These are phyloP conservation scores for Volucella bombylans DNA, from an alignment of 2,888 invertebrate genomes.

Conservation along the genomic window DNA sequence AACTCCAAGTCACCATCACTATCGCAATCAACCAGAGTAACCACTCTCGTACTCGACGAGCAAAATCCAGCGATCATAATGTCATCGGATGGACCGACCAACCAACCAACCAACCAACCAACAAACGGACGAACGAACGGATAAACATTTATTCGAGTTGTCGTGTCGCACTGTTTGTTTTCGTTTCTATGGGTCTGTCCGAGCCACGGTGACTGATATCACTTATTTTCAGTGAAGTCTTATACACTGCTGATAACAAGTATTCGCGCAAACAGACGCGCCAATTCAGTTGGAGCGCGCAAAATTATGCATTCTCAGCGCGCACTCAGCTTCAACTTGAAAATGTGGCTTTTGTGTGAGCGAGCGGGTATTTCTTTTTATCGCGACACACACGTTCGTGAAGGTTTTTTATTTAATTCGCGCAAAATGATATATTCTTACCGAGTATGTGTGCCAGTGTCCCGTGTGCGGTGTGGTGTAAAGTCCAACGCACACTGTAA, in stretches of 20 bases:
- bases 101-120: too few relatives aligned
- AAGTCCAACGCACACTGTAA: background rate
- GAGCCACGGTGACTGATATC: slow-evolving; percentile 38
- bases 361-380: background rate
- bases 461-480: too few relatives aligned
- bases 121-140: background rate
- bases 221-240: slow-evolving; percentile 56
- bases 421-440: background rate
- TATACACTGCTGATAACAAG: slow-evolving; percentile 36
- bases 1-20: slow-evolving; percentile 18
- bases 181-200: slow-evolving; percentile 29
- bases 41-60: too few relatives aligned
- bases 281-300: slow-evolving; percentile 38
- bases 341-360: background rate
- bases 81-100: too few relatives aligned
- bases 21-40: too few relatives aligned
- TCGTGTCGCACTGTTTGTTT: slow-evolving; percentile 32
- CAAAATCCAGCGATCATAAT: too few relatives aligned
- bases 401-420: background rate
- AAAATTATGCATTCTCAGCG: slow-evolving; percentile 35
- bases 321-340: background rate
- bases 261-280: slow-evolving; percentile 42
- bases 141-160: background rate
- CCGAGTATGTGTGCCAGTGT: background rate
- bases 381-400: background rate